phyloP scores from a whole-genome alignment of 1,140 invertebrate genomes.

The Amyelois transitella region DNA sequence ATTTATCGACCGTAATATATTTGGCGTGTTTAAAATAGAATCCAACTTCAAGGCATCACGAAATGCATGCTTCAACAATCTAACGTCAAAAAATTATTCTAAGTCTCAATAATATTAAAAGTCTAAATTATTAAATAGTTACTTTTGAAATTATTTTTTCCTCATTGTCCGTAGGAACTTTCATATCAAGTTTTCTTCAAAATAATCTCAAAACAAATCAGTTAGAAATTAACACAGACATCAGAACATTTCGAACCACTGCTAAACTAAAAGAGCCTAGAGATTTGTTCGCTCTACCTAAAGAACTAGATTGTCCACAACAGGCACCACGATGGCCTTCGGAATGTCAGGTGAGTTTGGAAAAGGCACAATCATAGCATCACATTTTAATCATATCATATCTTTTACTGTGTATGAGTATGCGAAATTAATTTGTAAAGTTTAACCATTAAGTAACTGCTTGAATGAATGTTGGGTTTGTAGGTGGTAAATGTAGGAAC shows the following conservation, averaged over 20 bases:
- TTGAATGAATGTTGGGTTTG: no score
- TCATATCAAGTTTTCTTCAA: slow-evolving; percentile 75
- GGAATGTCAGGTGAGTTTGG: slow-evolving; percentile 85
- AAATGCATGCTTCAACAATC: no score
- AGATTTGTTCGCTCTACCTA: slow-evolving; percentile 80
- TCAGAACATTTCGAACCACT: slow-evolving; percentile 75
- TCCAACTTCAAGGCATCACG: no score
- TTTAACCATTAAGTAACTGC: no score
- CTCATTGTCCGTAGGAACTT: slow-evolving; percentile 62
- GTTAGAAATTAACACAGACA: slow-evolving; percentile 80
- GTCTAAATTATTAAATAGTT: no score
- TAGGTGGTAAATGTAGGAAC: no score
- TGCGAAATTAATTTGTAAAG: neutral
- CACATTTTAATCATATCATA: no score
- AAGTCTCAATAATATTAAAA: no score
- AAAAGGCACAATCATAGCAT: neutral
- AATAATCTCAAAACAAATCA: slow-evolving; percentile 79
- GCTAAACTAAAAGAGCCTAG: slow-evolving; percentile 80
- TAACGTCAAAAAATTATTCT: no score
- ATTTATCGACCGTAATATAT: no score
- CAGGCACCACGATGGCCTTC: slow-evolving; percentile 90
- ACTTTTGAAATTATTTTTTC: no score
- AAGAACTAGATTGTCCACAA: slow-evolving; percentile 81
- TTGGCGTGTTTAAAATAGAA: no score
- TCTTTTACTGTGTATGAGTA: neutral